These are phyloP conservation scores for Martes flavigula DNA, from an alignment of 2,797 vertebrate species.

Conservation along the genomic window DNA sequence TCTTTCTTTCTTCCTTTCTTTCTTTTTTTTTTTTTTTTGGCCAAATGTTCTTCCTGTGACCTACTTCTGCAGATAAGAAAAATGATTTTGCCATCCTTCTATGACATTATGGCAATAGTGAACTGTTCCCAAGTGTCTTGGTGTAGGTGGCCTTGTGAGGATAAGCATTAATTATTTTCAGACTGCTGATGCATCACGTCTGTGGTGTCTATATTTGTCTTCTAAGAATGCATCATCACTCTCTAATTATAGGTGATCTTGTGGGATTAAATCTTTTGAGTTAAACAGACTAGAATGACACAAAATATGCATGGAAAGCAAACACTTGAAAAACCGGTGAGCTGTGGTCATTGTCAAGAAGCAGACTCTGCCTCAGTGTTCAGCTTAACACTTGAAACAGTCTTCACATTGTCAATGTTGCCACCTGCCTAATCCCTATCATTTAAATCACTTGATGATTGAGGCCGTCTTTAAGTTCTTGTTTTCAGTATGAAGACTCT, in stretches of 20 bases:
- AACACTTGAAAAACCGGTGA: slow-evolving; percentile 26
- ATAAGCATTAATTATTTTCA: slow-evolving; percentile 82
- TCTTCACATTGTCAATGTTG: neutral
- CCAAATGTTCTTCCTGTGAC: slow-evolving; percentile 77
- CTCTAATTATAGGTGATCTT: slow-evolving; percentile 80
- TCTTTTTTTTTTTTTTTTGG: neutral
- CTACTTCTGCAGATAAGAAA: slow-evolving; percentile 83
- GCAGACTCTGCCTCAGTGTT: neutral
- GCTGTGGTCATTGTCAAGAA: neutral
- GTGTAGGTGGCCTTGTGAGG: slow-evolving; percentile 75
- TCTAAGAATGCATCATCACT: slow-evolving; percentile 67
- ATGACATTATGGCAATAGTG: slow-evolving; percentile 72
- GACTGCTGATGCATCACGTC: slow-evolving; percentile 73
- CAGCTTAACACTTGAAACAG: neutral
- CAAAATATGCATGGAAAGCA: slow-evolving; percentile 33
- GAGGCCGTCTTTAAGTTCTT: neutral
- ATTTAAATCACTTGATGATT: neutral
- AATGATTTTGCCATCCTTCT: slow-evolving; percentile 79
- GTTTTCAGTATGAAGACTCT: neutral
- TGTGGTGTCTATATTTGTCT: slow-evolving; percentile 79
- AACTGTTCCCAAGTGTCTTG: slow-evolving; percentile 73
- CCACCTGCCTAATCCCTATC: neutral
- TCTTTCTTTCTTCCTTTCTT: slow-evolving; percentile 1
- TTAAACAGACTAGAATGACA: slow-evolving; percentile 61
- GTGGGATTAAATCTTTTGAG: slow-evolving; percentile 52